phyloP scores from a whole-genome alignment of 2,888 invertebrate genomes.

The Drosophila colorata region DNA sequence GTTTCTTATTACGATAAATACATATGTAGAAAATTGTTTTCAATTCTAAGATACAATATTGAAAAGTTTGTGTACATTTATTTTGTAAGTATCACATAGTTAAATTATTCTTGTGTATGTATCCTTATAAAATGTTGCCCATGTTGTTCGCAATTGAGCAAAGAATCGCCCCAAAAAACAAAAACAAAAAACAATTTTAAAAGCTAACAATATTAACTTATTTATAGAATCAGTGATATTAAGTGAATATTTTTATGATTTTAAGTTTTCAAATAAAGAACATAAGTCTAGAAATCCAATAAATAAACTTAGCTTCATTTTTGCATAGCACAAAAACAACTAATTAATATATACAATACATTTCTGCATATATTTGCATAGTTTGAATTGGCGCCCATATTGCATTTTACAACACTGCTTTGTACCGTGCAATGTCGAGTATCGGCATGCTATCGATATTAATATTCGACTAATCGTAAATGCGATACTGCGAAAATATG shows the following conservation, averaged over 20 bases:
- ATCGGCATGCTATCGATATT: neutral
- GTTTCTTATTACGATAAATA: conserved; percentile 31
- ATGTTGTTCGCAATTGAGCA: conserved; percentile 8
- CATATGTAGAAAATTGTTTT: conserved; percentile 30
- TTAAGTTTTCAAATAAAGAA: conserved; percentile 56
- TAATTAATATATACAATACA: neutral
- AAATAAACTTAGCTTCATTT: neutral
- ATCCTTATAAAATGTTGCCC: conserved; percentile 23
- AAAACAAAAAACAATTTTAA: conserved; percentile 32
- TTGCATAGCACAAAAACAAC: neutral
- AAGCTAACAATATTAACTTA: conserved; percentile 44
- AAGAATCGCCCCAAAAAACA: conserved; percentile 15
- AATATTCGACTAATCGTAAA: neutral
- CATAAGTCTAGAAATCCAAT: conserved; percentile 39
- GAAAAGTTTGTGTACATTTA: conserved; percentile 36
- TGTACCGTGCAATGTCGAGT: neutral
- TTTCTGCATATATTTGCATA: neutral
- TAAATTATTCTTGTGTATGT: conserved; percentile 38
- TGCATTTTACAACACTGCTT: neutral
- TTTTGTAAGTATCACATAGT: conserved; percentile 39
- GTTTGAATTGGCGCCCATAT: neutral
- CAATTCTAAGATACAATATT: conserved; percentile 29
- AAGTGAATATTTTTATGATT: conserved; percentile 68
- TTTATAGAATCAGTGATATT: conserved; percentile 75
- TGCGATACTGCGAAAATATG: neutral